These are phyloP conservation scores for Galeruca laticollis DNA, from an alignment of 2,888 invertebrate species.

Conservation along the genomic window DNA sequence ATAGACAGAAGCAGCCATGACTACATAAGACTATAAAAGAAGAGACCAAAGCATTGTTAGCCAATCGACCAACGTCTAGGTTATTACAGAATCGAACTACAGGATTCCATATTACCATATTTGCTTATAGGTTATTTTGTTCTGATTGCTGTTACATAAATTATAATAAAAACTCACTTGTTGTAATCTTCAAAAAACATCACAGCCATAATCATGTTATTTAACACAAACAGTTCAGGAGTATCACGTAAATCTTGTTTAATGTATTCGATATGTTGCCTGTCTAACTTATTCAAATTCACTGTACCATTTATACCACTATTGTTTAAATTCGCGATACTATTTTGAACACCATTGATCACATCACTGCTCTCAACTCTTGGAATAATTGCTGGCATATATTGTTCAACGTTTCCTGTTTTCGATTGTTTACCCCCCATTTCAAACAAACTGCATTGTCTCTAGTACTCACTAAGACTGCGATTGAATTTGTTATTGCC, in stretches of 20 bases:
- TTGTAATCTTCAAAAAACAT: constrained; percentile 86
- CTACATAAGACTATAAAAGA: no score
- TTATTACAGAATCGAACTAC: no score
- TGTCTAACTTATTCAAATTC: constrained; percentile 64
- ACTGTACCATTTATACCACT: constrained; percentile 19
- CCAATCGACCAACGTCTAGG: no score
- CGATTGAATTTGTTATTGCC: not conserved
- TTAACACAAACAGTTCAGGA: constrained; percentile 79
- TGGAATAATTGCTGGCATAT: not conserved
- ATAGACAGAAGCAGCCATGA: no score
- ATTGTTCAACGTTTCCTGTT: not conserved
- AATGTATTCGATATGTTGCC: constrained; percentile 71
- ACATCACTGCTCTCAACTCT: not conserved
- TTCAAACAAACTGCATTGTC: not conserved
- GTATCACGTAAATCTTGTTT: constrained; percentile 72
- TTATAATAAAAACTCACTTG: constrained; percentile 70
- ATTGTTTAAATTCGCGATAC: not conserved
- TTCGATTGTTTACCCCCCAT: constrained; percentile 5
- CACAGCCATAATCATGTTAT: constrained; percentile 80
- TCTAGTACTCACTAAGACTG: not conserved
- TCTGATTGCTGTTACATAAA: no score
- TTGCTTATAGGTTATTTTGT: no score
- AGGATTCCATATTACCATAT: no score
- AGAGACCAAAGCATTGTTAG: no score
- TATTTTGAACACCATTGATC: not conserved